phyloP scores from a whole-genome alignment of 2,113 vertebrate genomes.

The Pterocles gutturalis region DNA sequence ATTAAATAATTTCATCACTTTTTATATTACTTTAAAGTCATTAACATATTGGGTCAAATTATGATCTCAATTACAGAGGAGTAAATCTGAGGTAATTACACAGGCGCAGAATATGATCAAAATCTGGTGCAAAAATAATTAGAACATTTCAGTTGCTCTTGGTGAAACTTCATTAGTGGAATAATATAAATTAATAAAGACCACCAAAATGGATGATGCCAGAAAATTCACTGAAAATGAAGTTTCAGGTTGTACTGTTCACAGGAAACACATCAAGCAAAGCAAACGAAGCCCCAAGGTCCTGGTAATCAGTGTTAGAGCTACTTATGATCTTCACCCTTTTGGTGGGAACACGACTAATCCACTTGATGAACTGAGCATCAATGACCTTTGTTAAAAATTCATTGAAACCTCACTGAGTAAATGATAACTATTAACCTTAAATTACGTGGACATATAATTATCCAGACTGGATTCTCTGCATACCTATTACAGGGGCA shows the following conservation, averaged over 20 bases:
- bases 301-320: background rate
- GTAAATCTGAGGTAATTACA: slow-evolving; percentile 31
- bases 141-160: background rate
- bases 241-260: background rate
- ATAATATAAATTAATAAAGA: slow-evolving; percentile 33
- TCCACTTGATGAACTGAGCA: slow-evolving; percentile 7
- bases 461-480: slow-evolving; percentile 10
- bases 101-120: background rate
- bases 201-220: background rate
- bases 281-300: background rate
- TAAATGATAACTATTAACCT: slow-evolving; percentile 18
- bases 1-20: slow-evolving; percentile 64
- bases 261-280: background rate
- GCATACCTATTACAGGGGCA: background rate
- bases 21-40: slow-evolving; percentile 28
- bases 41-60: slow-evolving; percentile 36
- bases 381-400: slow-evolving; percentile 4
- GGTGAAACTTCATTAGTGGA: slow-evolving; percentile 2
- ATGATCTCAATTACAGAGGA: slow-evolving; percentile 27
- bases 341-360: background rate
- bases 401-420: slow-evolving; percentile 13
- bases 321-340: background rate
- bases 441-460: slow-evolving; percentile 5
- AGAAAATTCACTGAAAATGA: background rate
- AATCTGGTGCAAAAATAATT: slow-evolving; percentile 44